These are phyloP conservation scores for Xestia ashworthii DNA, from an alignment of 2,888 invertebrate species.

Conservation along the genomic window DNA sequence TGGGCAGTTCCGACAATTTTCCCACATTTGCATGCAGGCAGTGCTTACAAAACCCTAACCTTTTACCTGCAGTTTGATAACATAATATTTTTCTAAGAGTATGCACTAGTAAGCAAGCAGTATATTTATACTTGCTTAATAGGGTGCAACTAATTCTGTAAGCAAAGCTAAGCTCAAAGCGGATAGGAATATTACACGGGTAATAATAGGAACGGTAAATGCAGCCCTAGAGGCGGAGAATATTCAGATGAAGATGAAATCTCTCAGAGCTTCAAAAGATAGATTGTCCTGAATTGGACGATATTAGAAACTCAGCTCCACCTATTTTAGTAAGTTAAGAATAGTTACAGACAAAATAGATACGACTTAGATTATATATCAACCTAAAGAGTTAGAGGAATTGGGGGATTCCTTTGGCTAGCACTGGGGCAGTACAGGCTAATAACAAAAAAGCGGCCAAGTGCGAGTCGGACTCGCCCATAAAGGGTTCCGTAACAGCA, in stretches of 20 bases:
- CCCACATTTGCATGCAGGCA: not conserved
- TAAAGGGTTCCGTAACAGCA: too few relatives aligned
- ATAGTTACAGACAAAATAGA: not conserved
- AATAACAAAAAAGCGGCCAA: too few relatives aligned
- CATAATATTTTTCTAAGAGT: not conserved
- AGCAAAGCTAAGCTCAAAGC: conserved; percentile 9
- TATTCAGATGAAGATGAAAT: not conserved
- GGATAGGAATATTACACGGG: not conserved
- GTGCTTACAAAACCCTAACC: too few relatives aligned
- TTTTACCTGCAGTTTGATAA: not conserved
- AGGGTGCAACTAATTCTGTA: conserved; percentile 19
- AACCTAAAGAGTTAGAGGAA: not conserved
- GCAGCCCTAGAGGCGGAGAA: not conserved
- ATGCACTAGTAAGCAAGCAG: not conserved
- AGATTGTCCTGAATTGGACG: not conserved
- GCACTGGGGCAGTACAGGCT: too few relatives aligned
- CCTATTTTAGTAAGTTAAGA: not conserved
- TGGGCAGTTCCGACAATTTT: not conserved
- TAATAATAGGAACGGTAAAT: conserved; percentile 19
- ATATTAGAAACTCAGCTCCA: not conserved
- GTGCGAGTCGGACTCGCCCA: too few relatives aligned
- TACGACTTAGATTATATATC: not conserved
- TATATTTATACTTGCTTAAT: not conserved
- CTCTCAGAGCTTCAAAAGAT: not conserved
- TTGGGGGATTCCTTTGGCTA: too few relatives aligned